Percentiles rank a stretch among this genome's conserved stretches.
Evolutionary conservation across 1,140 invertebrate genomes (phyloP).

Genomic region (Xylocopa sonorina): DNA sequence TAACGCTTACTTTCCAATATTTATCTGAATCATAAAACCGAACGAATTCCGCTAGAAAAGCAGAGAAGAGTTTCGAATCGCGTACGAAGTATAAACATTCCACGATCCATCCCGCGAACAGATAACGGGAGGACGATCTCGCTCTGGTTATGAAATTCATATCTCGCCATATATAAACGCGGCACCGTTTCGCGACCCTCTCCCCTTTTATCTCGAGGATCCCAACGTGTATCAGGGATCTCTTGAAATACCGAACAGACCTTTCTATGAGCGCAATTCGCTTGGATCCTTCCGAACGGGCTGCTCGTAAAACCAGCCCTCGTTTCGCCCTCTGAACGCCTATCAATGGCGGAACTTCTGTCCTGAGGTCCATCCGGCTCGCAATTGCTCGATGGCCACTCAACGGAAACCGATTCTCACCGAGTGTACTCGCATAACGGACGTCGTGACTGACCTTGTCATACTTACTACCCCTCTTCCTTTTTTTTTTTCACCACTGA

Average conservation of each 20-base stretch:
- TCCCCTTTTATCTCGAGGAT: slow-evolving; percentile 9
- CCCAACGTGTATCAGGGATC: slow-evolving; percentile 13
- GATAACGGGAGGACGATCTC: slow-evolving; percentile 21
- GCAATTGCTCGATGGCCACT: neutral
- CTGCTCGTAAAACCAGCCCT: slow-evolving; percentile 23
- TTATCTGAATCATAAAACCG: no score
- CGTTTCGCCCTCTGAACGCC: neutral
- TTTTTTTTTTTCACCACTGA: neutral
- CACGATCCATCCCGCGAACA: neutral
- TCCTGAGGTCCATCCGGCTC: neutral
- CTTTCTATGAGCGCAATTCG: slow-evolving; percentile 19
- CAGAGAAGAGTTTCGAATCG: neutral
- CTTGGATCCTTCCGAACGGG: slow-evolving; percentile 8
- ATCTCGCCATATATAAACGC: slow-evolving; percentile 14
- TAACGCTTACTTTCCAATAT: no score
- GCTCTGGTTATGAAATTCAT: slow-evolving; percentile 19
- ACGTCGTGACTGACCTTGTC: neutral
- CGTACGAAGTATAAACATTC: neutral
- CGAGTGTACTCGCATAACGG: neutral
- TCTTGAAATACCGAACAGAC: slow-evolving; percentile 19
- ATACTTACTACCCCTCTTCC: neutral
- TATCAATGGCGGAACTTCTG: neutral
- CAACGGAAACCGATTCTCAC: neutral
- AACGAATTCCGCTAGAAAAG: no score
- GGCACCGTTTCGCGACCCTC: neutral